A percentile compares a stretch with the other conserved stretches of the same genome.
Evolutionary conservation across 2,113 vertebrate species (phyloP).

Genomic region (Forbesichthys agassizii): DNA sequence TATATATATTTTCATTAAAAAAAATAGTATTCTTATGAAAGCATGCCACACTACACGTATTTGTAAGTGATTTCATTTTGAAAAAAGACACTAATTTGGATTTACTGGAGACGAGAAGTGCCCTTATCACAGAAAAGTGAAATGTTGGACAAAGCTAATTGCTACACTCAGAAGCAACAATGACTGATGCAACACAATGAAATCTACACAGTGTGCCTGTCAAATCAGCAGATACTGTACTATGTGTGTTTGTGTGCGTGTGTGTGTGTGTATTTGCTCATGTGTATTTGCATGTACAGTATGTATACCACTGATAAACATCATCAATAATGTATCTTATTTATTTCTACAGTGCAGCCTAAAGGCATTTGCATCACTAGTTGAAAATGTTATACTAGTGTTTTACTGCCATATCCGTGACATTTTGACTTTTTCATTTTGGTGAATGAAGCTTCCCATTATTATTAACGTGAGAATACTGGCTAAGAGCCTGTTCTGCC

Average conservation of each 20-base stretch:
- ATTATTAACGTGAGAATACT: too few species aligned
- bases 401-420: conserved; percentile 27
- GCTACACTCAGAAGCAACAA: conserved; percentile 53
- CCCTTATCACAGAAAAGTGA: too few species aligned
- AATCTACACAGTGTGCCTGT: conserved; percentile 71
- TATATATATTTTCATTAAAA: too few species aligned
- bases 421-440: conserved; percentile 3
- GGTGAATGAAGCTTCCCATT: conserved; percentile 17
- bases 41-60: too few species aligned
- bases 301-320: conserved; percentile 53
- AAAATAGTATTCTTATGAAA: too few species aligned
- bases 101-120: too few species aligned
- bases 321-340: conserved; percentile 56
- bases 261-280: conserved; percentile 20
- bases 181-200: conserved; percentile 72
- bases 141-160: conserved; percentile 44
- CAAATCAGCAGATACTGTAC: not conserved
- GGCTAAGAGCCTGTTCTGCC: too few species aligned
- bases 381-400: conserved; percentile 31
- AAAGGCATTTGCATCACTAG: conserved; percentile 64
- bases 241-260: conserved; percentile 27
- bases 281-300: conserved; percentile 6
- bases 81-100: too few species aligned
- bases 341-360: conserved; percentile 62
- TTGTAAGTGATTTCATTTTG: too few species aligned